Percentiles rank a stretch among this genome's conserved stretches.
Evolutionary conservation across 1,140 invertebrate genomes (phyloP).

Genomic region (Matsumurasca onukii): DNA sequence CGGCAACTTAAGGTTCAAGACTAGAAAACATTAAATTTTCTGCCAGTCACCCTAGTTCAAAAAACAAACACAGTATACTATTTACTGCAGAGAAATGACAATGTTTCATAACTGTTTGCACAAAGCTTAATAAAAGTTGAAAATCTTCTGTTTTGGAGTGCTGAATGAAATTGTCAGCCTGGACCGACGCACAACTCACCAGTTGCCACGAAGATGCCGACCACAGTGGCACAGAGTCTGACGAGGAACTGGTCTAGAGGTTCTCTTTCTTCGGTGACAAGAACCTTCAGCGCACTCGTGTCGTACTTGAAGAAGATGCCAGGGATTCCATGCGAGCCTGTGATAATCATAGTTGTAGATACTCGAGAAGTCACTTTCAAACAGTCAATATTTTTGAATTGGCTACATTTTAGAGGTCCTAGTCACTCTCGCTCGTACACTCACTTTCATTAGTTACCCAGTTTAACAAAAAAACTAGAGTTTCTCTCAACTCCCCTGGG

Average conservation of each 20-base stretch:
- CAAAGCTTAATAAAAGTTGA: not conserved
- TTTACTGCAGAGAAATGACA: no score
- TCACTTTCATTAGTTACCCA: no score
- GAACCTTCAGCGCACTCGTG: conserved; percentile 83
- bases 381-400: not conserved
- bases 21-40: no score
- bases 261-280: conserved; percentile 79
- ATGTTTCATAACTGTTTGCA: not conserved
- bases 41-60: no score
- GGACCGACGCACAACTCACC: conserved; percentile 51
- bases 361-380: no score
- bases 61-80: no score
- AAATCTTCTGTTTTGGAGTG: not conserved
- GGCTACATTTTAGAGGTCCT: no score
- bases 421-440: no score
- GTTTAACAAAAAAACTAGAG: no score
- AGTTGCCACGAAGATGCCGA: conserved; percentile 87
- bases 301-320: conserved; percentile 97
- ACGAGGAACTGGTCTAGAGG: conserved; percentile 78
- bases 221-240: conserved; percentile 84
- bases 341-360: no score
- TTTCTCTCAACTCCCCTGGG: no score
- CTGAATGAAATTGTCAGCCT: not conserved
- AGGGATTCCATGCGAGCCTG: conserved; percentile 88
- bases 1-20: no score